A percentile compares a stretch with the other conserved stretches of the same genome.
These are phyloP conservation scores for Zeuzera pyrina DNA, from an alignment of 2,888 invertebrate genomes.

Conservation along the genomic window DNA sequence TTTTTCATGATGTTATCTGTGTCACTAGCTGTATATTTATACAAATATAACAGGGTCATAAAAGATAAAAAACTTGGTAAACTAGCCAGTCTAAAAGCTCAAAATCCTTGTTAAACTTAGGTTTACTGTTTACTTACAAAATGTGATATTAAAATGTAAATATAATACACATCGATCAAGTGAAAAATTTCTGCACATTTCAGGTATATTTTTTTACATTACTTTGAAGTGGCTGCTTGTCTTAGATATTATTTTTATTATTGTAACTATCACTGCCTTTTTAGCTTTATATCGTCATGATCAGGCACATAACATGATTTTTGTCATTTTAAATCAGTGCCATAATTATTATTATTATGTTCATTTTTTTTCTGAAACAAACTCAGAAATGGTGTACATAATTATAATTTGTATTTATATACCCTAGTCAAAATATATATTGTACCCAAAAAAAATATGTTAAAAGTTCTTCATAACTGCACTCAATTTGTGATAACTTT, in stretches of 20 bases:
- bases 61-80: conserved; percentile 18
- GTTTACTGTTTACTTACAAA: background rate
- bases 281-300: conserved; percentile 36
- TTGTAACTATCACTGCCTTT: conserved; percentile 42
- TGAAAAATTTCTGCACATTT: background rate
- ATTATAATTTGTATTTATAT: conserved; percentile 23
- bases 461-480: conserved; percentile 18
- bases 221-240: background rate
- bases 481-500: conserved; percentile 56
- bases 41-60: conserved; percentile 26
- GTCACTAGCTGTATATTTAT: conserved; percentile 33
- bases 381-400: conserved; percentile 20
- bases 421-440: conserved; percentile 35
- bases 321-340: conserved; percentile 45
- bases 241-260: conserved; percentile 6
- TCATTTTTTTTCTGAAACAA: conserved; percentile 26
- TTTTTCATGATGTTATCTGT: conserved; percentile 33
- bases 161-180: background rate
- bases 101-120: conserved; percentile 22
- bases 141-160: background rate
- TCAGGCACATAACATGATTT: conserved; percentile 25
- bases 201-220: background rate
- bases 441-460: conserved; percentile 5
- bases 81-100: conserved; percentile 11
- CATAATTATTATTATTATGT: conserved; percentile 29